Conservation (phyloP, 2,888 invertebrate species). For the Pardosa pseudoannulata region DNA sequence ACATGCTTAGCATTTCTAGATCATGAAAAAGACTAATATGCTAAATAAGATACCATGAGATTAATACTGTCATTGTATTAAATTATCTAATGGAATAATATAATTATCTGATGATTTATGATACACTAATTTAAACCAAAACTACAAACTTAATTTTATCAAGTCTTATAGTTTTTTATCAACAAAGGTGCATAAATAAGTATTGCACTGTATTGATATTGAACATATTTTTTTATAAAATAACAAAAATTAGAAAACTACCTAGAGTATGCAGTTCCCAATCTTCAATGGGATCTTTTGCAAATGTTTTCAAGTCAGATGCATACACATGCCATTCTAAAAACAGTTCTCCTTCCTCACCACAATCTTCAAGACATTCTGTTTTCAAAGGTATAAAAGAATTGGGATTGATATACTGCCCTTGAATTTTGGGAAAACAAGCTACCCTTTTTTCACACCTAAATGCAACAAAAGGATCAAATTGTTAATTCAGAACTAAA, state of each 20-base stretch:
- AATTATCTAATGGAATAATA: too few relatives aligned
- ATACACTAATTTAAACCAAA: too few relatives aligned
- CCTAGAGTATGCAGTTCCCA: constrained; percentile 37
- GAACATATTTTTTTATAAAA: neutral
- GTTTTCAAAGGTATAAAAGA: constrained; percentile 69
- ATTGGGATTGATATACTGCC: constrained; percentile 72
- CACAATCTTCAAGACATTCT: constrained; percentile 71
- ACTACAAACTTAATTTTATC: too few relatives aligned
- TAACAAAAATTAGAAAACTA: constrained; percentile 1
- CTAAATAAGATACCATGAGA: too few relatives aligned
- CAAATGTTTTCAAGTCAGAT: constrained; percentile 35
- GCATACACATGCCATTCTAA: constrained; percentile 53
- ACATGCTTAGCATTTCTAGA: too few relatives aligned
- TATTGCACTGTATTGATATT: neutral
- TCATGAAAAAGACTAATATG: too few relatives aligned
- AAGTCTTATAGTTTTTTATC: too few relatives aligned
- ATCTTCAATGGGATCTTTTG: constrained; percentile 24
- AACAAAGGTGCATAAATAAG: neutral
- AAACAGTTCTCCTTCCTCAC: constrained; percentile 19
- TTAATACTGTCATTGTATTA: too few relatives aligned
- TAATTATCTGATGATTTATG: too few relatives aligned
- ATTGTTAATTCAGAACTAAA: constrained; percentile 28
- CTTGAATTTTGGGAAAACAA: constrained; percentile 64
- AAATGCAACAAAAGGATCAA: too few relatives aligned
- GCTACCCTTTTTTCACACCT: constrained; percentile 72